phyloP scores from a whole-genome alignment of 1,140 invertebrate species.

The Hylaeus anthracinus region DNA sequence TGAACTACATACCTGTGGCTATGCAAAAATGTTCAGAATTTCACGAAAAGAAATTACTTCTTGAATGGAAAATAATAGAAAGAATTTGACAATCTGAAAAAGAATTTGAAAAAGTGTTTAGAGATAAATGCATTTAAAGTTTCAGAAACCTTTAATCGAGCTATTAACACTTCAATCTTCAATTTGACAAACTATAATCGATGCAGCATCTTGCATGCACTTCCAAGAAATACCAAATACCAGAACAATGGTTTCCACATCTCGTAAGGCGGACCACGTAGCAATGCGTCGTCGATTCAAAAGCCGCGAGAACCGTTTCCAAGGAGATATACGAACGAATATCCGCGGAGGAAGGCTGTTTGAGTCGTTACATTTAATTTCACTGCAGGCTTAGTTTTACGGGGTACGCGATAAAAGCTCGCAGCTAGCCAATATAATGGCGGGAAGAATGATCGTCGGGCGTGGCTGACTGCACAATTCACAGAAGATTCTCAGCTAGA shows the following conservation, averaged over 20 bases:
- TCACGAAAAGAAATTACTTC: too few species aligned
- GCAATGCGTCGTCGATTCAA: not conserved
- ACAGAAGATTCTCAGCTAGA: not conserved
- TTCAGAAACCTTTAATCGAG: too few species aligned
- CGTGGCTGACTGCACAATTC: not conserved
- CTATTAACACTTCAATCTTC: too few species aligned
- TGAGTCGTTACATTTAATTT: not conserved
- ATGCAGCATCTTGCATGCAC: too few species aligned
- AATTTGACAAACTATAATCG: too few species aligned
- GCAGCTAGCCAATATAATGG: not conserved
- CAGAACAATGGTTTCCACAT: not conserved
- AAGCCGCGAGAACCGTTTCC: too few species aligned
- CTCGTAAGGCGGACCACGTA: not conserved
- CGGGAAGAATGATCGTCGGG: conserved; percentile 2
- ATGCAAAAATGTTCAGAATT: too few species aligned
- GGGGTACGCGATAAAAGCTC: not conserved
- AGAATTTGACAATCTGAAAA: too few species aligned
- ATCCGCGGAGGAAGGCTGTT: not conserved
- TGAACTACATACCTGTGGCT: too few species aligned
- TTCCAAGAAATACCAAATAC: not conserved
- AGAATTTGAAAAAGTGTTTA: too few species aligned
- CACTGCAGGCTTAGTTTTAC: not conserved
- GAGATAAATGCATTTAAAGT: too few species aligned
- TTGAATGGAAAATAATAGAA: too few species aligned
- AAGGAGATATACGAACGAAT: not conserved